phyloP scores from a whole-genome alignment of 2,888 invertebrate species.

The Rapana venosa region DNA sequence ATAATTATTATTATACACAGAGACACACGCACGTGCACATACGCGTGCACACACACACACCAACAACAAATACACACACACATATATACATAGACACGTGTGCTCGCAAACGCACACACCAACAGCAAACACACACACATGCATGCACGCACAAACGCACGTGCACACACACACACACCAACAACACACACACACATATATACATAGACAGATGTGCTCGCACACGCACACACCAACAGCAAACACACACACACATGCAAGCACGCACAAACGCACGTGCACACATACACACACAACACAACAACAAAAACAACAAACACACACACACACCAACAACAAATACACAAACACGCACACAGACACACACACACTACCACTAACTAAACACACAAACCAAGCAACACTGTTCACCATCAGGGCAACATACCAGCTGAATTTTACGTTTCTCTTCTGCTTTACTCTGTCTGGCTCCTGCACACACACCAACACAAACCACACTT shows the following conservation, averaged over 20 bases:
- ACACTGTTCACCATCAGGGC: neutral
- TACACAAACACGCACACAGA: neutral
- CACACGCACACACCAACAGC: neutral
- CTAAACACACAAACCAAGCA: neutral
- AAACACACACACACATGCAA: neutral
- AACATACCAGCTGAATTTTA: neutral
- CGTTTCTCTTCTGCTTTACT: neutral
- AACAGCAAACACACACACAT: neutral
- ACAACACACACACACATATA: neutral
- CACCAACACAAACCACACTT: neutral
- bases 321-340: neutral
- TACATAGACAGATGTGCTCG: neutral
- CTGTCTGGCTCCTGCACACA: neutral
- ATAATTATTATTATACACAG: too few species aligned
- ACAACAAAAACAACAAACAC: neutral
- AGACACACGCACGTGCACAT: neutral
- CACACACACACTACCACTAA: neutral
- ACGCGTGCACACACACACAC: neutral
- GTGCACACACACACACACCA: neutral
- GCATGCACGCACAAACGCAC: constrained; percentile 1
- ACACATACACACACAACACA: neutral
- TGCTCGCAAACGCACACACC: neutral
- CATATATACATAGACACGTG: neutral
- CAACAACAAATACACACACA: neutral
- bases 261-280: neutral